Conservation (phyloP, 2,888 invertebrate species). For the Sphaerophoria taeniata region DNA sequence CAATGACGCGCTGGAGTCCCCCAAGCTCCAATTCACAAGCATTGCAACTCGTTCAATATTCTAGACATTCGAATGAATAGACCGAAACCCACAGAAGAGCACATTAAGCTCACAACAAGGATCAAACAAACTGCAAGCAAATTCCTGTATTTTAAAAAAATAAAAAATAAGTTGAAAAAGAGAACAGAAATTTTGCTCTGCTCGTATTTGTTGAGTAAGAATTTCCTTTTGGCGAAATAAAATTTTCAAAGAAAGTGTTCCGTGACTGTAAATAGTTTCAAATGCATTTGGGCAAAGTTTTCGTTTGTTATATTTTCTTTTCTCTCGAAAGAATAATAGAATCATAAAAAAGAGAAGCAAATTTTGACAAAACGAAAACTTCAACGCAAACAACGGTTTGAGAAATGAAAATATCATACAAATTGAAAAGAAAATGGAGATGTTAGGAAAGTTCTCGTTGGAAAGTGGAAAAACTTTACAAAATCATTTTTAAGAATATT, state of each 20-base stretch:
- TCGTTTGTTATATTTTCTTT: background rate
- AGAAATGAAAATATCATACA: too few species aligned
- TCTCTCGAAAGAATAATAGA: background rate
- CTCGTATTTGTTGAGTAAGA: conserved; percentile 12
- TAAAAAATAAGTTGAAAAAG: too few species aligned
- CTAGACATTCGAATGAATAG: conserved; percentile 12
- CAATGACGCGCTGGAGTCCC: background rate
- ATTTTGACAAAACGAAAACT: too few species aligned
- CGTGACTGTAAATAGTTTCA: conserved; percentile 18
- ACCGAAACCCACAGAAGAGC: conserved; percentile 11
- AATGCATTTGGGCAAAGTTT: conserved; percentile 15
- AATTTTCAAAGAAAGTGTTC: conserved; percentile 2
- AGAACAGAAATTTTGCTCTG: background rate
- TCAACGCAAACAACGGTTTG: too few species aligned
- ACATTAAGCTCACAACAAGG: background rate
- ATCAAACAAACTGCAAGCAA: background rate
- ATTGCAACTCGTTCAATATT: conserved; percentile 17
- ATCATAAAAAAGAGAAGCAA: background rate
- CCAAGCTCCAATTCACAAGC: background rate
- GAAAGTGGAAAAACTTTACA: too few species aligned
- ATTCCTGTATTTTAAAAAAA: background rate
- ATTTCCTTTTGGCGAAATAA: conserved; percentile 1
- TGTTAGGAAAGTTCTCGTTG: too few species aligned
- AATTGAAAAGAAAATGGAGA: too few species aligned
- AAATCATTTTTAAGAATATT: too few species aligned